Evolutionary conservation across 1,140 invertebrate genomes (phyloP).

Genomic region (Lepidostoma basale): DNA sequence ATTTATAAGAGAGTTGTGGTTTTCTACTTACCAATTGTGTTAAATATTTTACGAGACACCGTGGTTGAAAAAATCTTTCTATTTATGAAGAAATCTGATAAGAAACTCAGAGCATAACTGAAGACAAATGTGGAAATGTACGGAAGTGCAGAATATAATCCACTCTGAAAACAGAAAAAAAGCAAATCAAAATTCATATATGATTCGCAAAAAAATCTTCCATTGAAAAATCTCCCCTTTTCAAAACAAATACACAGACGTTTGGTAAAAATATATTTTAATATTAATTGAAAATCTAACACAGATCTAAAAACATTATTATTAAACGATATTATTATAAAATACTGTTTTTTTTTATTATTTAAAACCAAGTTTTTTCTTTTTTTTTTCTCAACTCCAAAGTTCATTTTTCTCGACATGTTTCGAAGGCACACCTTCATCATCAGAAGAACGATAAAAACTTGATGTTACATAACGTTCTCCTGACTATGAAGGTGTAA

Average conservation of each 20-base stretch:
- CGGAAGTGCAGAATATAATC: constrained; percentile 66
- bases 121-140: constrained; percentile 70
- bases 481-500: no score
- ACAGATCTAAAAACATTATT: background rate
- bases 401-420: no score
- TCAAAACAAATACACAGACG: background rate
- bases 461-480: no score
- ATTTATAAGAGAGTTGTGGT: no score
- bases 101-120: constrained; percentile 63
- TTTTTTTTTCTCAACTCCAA: no score
- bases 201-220: background rate
- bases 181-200: no score
- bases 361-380: no score
- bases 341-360: no score
- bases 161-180: constrained; percentile 57
- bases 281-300: background rate
- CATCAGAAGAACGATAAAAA: no score
- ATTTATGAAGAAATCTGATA: constrained; percentile 67
- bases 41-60: constrained; percentile 68
- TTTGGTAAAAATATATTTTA: background rate
- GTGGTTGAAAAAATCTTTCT: constrained; percentile 61
- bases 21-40: constrained; percentile 62
- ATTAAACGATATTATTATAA: background rate
- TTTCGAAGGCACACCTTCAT: no score
- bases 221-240: background rate